A percentile compares a stretch with the other conserved stretches of the same genome.
These are phyloP conservation scores for Ganaspis brasiliensis DNA, from an alignment of 2,888 invertebrate genomes.

Conservation along the genomic window DNA sequence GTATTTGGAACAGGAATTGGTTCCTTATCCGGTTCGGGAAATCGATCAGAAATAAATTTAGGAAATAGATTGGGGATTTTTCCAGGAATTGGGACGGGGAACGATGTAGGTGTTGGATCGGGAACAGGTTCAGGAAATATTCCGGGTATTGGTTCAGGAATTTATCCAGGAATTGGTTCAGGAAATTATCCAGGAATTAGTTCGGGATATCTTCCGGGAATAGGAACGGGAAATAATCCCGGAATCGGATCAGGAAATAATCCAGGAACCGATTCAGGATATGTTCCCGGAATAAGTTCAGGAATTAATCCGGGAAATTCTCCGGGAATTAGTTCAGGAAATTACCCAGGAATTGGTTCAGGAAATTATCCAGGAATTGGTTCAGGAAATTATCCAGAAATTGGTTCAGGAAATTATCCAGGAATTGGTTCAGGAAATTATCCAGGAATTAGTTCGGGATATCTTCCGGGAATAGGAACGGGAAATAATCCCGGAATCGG, in stretches of 20 bases:
- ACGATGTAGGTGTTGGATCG: neutral
- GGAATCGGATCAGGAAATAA: neutral
- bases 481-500: too few relatives aligned
- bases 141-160: neutral
- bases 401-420: too few relatives aligned
- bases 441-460: too few relatives aligned
- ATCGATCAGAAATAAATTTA: neutral
- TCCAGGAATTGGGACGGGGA: neutral
- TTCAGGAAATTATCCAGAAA: constrained; percentile 4
- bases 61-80: neutral
- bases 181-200: neutral
- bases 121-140: neutral
- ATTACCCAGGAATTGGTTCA: constrained; percentile 42
- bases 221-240: neutral
- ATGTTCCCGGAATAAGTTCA: neutral
- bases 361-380: constrained; percentile 40
- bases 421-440: too few relatives aligned
- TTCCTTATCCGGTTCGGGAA: neutral
- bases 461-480: too few relatives aligned
- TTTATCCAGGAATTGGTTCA: constrained; percentile 1
- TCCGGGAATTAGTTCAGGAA: neutral
- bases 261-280: neutral
- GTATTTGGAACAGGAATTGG: neutral
- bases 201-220: neutral
- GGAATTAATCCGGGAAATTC: neutral